These are phyloP conservation scores for Opisthocomus hoazin DNA, from an alignment of 2,113 vertebrate genomes.

Conservation along the genomic window DNA sequence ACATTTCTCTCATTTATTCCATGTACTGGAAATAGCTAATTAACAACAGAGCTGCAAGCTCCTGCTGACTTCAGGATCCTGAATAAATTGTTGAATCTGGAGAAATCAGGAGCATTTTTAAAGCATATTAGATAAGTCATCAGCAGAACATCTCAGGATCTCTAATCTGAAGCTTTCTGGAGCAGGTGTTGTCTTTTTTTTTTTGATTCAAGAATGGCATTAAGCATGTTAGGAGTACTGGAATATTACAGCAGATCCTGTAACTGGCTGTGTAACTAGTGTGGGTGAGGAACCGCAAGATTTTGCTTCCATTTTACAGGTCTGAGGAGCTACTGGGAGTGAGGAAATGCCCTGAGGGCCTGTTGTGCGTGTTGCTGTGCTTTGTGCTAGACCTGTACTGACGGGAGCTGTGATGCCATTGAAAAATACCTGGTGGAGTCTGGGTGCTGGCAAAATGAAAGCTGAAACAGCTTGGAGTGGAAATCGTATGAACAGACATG, in stretches of 20 bases:
- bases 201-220: background rate
- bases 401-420: background rate
- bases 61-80: background rate
- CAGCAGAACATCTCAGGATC: background rate
- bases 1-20: background rate
- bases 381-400: background rate
- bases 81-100: background rate
- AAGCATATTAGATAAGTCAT: background rate
- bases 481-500: background rate
- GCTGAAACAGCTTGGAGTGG: background rate
- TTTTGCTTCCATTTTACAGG: background rate
- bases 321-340: background rate
- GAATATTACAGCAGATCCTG: background rate
- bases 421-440: background rate
- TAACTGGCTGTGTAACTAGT: background rate
- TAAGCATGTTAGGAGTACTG: background rate
- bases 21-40: background rate
- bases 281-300: background rate
- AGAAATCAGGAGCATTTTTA: background rate
- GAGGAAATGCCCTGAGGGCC: background rate
- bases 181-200: background rate
- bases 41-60: background rate
- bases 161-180: background rate
- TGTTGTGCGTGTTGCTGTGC: background rate
- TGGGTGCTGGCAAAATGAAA: background rate